phyloP scores from a whole-genome alignment of 2,888 invertebrate species.

The Platycheirus rosarum region DNA sequence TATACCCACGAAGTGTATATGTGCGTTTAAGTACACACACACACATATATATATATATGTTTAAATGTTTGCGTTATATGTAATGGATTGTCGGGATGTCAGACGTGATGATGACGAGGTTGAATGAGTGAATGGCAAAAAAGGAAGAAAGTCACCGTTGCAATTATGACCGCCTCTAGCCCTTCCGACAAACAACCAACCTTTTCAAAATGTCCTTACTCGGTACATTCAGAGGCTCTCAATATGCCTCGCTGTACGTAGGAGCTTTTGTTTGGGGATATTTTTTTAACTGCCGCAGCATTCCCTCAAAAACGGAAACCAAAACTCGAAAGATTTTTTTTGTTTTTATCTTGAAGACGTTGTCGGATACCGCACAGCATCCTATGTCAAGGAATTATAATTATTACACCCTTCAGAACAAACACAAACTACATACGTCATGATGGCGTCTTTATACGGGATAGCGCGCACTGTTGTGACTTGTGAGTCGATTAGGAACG shows the following conservation, averaged over 20 bases:
- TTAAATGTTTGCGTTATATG: slow-evolving; percentile 34
- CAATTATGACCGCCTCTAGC: slow-evolving; percentile 68
- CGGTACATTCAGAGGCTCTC: slow-evolving; percentile 20
- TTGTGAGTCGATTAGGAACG: slow-evolving; percentile 56
- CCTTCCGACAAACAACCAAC: slow-evolving; percentile 56
- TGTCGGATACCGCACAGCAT: slow-evolving; percentile 71
- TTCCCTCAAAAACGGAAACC: slow-evolving; percentile 53
- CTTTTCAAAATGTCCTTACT: slow-evolving; percentile 55
- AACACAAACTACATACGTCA: slow-evolving; percentile 55
- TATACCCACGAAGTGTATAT: neutral
- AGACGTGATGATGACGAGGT: slow-evolving; percentile 71
- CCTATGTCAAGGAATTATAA: slow-evolving; percentile 73
- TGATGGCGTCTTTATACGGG: slow-evolving; percentile 23
- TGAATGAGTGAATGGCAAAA: slow-evolving; percentile 69
- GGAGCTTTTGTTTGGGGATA: slow-evolving; percentile 54
- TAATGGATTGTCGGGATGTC: slow-evolving; percentile 69
- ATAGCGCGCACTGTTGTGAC: slow-evolving; percentile 38
- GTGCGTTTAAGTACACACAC: neutral
- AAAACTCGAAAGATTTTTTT: slow-evolving; percentile 50
- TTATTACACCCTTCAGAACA: slow-evolving; percentile 70
- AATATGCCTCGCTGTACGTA: slow-evolving; percentile 5
- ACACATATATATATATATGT: neutral
- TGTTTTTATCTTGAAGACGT: slow-evolving; percentile 65
- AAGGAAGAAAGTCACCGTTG: slow-evolving; percentile 73
- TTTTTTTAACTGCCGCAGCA: slow-evolving; percentile 19